phyloP scores from a whole-genome alignment of 1,140 invertebrate genomes.

The Eubasilissa regina region DNA sequence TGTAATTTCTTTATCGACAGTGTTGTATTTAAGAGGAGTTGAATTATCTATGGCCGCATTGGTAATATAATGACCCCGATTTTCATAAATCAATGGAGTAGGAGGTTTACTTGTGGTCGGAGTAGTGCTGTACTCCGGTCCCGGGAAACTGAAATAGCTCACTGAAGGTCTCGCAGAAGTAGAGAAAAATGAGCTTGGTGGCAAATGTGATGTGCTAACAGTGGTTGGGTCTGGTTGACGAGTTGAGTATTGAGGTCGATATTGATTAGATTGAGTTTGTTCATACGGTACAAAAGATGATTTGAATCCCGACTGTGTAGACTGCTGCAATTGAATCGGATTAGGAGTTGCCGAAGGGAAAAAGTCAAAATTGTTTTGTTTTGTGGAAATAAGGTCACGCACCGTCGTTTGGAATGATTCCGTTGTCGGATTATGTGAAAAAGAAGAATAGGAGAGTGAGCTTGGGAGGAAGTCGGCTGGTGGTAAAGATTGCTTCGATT shows the following conservation, averaged over 20 bases:
- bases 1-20: conserved; percentile 15
- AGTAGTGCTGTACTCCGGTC: conserved; percentile 52
- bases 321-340: conserved; percentile 40
- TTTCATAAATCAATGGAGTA: conserved; percentile 43
- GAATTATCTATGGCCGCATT: conserved; percentile 55
- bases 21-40: conserved; percentile 18
- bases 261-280: conserved; percentile 29
- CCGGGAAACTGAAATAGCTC: conserved; percentile 56
- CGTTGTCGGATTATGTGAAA: conserved; percentile 53
- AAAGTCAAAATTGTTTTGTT: conserved; percentile 50
- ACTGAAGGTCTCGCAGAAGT: conserved; percentile 55
- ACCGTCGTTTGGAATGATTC: conserved; percentile 50
- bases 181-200: conserved; percentile 46
- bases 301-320: conserved; percentile 40
- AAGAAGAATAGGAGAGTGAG: conserved; percentile 43
- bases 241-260: conserved; percentile 38
- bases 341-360: conserved; percentile 56
- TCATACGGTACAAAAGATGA: conserved; percentile 45
- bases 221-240: conserved; percentile 45
- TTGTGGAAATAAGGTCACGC: conserved; percentile 21
- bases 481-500: conserved; percentile 33
- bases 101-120: conserved; percentile 40
- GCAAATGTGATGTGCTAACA: conserved; percentile 35
- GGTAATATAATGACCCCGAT: conserved; percentile 59
- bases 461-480: neutral